These are phyloP conservation scores for Dicrurus megarhynchus DNA, from an alignment of 2,113 vertebrate genomes.

Conservation along the genomic window DNA sequence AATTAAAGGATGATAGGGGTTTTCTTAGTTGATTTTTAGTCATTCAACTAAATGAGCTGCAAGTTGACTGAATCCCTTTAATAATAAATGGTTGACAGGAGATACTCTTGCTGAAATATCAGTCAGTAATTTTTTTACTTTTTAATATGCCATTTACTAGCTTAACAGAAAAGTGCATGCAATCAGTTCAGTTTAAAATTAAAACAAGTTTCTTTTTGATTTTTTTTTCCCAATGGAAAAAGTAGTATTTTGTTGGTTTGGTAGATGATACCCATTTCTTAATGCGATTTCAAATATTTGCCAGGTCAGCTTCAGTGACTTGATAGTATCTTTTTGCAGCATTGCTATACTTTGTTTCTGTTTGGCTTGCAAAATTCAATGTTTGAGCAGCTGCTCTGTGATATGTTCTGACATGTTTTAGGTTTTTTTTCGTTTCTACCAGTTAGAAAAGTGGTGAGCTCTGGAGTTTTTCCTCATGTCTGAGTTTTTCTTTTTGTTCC, in stretches of 20 bases:
- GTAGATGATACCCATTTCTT: neutral
- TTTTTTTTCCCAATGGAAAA: neutral
- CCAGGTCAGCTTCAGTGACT: neutral
- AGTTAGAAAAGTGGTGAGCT: neutral
- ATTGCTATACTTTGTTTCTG: neutral
- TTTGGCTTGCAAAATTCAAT: neutral
- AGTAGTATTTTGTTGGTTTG: neutral
- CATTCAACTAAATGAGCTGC: neutral
- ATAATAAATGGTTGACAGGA: neutral
- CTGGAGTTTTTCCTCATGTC: neutral
- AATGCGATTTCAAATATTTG: neutral
- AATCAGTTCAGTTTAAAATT: neutral
- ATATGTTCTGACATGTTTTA: neutral
- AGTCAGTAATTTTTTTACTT: neutral
- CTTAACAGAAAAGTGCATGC: neutral
- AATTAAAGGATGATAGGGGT: neutral
- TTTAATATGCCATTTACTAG: neutral
- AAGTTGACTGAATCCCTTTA: neutral
- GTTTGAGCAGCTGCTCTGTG: neutral
- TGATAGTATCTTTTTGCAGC: neutral
- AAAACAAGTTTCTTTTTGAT: neutral
- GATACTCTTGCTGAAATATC: neutral
- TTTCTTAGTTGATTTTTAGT: neutral
- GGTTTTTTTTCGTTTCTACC: neutral
- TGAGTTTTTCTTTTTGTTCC: neutral